Conservation (phyloP, 2,113 vertebrate species). For the Oreocharis arfaki region DNA sequence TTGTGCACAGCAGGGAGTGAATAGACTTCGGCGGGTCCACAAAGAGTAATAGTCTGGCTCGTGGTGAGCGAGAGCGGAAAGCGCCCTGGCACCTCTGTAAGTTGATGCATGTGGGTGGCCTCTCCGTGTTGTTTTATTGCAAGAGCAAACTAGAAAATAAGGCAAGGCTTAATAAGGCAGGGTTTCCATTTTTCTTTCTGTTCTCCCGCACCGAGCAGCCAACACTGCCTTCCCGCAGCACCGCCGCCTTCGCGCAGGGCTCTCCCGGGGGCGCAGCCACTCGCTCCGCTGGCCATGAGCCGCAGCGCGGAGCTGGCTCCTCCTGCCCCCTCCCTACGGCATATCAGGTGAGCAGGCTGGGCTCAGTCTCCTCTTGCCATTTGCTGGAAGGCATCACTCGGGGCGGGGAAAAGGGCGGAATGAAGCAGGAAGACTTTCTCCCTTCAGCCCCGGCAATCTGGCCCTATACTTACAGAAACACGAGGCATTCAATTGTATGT, state of each 20-base stretch:
- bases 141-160: not conserved
- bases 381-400: not conserved
- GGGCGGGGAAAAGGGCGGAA: not conserved
- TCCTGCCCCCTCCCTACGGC: not conserved
- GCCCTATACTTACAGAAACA: not conserved
- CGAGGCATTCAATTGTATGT: not conserved
- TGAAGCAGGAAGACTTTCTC: not conserved
- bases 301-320: not conserved
- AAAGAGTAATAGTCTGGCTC: not conserved
- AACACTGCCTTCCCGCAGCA: accelerated
- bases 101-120: accelerated
- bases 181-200: not conserved
- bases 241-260: accelerated
- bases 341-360: not conserved
- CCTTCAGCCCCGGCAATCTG: not conserved
- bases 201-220: accelerated
- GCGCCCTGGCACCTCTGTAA: accelerated
- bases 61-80: accelerated
- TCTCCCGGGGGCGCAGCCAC: accelerated
- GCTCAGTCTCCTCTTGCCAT: not conserved
- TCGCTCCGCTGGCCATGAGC: not conserved
- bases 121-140: not conserved
- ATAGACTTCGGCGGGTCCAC: not conserved
- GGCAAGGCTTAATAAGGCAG: not conserved
- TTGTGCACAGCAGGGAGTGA: not conserved